Conservation (phyloP, 2,113 vertebrate genomes). For the Zosterops borbonicus region DNA sequence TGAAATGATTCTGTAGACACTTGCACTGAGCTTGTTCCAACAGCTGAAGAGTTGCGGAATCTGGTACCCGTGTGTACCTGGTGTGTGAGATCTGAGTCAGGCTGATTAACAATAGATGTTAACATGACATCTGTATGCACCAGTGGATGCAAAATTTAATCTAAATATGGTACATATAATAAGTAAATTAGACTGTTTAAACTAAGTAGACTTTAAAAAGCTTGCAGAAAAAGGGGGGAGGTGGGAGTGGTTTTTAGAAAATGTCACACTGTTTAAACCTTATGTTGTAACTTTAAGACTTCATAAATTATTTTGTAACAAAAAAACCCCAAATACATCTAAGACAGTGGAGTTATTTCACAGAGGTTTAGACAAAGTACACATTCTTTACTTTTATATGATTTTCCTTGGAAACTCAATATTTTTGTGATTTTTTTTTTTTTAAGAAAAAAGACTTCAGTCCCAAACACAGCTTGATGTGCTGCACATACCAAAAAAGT, state of each 20-base stretch:
- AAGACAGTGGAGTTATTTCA: neutral
- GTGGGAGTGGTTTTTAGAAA: neutral
- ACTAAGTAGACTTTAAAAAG: neutral
- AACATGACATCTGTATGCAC: neutral
- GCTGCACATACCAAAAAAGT: constrained; percentile 8
- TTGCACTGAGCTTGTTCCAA: neutral
- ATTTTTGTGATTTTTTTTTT: constrained; percentile 1
- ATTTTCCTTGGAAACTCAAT: constrained; percentile 5
- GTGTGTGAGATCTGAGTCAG: neutral
- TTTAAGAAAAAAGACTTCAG: neutral
- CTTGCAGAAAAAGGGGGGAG: neutral
- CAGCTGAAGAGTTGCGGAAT: neutral
- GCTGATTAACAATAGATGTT: neutral
- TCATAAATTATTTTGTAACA: neutral
- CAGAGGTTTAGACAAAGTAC: neutral
- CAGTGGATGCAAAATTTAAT: neutral
- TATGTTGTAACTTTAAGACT: neutral
- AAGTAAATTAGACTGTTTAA: neutral
- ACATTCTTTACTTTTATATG: constrained; percentile 18
- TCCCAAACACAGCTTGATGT: constrained; percentile 43
- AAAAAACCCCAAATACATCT: neutral
- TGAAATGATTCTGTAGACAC: neutral
- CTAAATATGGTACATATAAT: neutral
- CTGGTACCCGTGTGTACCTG: neutral
- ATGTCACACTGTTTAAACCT: neutral